These are phyloP conservation scores for Festucalex cinctus DNA, from an alignment of 2,113 vertebrate genomes.

Conservation along the genomic window DNA sequence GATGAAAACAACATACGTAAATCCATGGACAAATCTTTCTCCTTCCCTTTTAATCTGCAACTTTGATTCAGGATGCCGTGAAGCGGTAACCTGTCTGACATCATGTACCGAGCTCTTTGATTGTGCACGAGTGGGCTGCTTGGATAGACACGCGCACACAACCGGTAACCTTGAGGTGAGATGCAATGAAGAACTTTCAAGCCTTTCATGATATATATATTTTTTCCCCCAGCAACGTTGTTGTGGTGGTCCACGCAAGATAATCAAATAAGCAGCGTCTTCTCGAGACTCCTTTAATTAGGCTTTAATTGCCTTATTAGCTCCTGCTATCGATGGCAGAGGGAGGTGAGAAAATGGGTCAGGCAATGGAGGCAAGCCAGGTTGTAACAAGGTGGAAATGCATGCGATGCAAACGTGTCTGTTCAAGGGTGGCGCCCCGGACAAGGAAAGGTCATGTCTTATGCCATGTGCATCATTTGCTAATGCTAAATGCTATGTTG, in stretches of 20 bases:
- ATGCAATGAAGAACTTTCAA: constrained; percentile 11
- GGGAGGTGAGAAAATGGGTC: constrained; percentile 44
- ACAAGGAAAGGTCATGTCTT: constrained; percentile 18
- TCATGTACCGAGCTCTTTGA: constrained; percentile 43
- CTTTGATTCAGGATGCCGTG: constrained; percentile 48
- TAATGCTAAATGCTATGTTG: no score
- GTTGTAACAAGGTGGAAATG: constrained; percentile 14
- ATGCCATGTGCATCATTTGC: neutral
- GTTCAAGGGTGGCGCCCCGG: neutral
- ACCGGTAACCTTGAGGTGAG: constrained; percentile 11
- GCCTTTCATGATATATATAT: neutral
- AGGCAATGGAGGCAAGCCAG: constrained; percentile 22
- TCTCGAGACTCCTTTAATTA: constrained; percentile 68
- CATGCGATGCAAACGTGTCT: neutral
- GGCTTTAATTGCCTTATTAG: constrained; percentile 73
- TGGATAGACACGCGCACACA: constrained; percentile 36
- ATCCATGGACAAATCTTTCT: constrained; percentile 15
- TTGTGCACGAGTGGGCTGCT: constrained; percentile 49
- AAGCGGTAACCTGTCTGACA: constrained; percentile 54
- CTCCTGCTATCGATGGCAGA: constrained; percentile 53
- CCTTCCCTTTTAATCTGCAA: constrained; percentile 45
- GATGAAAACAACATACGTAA: constrained; percentile 9
- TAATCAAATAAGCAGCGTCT: constrained; percentile 40
- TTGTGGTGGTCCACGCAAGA: constrained; percentile 21
- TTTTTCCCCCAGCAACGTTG: constrained; percentile 1